Evolutionary conservation across 2,888 invertebrate genomes (phyloP).

Genomic region (Coenonympha glycerion): DNA sequence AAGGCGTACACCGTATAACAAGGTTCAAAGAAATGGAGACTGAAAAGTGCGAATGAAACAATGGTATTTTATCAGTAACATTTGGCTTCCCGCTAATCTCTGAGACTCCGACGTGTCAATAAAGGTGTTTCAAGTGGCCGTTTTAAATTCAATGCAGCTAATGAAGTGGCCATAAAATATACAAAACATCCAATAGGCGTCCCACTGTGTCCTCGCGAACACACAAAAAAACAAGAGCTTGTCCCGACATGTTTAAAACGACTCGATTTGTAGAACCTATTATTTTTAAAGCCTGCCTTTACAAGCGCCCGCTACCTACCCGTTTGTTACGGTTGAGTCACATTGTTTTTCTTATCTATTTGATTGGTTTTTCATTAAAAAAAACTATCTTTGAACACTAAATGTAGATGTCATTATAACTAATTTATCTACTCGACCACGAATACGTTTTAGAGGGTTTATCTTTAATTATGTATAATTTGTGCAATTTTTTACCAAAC

Average conservation of each 20-base stretch:
- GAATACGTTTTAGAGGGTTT: too few species aligned
- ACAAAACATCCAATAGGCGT: slow-evolving; percentile 62
- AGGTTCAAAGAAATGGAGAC: too few species aligned
- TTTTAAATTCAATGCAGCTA: slow-evolving; percentile 45
- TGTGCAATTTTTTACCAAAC: too few species aligned
- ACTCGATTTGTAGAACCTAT: slow-evolving; percentile 65
- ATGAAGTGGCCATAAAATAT: slow-evolving; percentile 67
- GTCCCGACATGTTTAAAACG: slow-evolving; percentile 69
- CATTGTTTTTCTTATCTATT: slow-evolving; percentile 63
- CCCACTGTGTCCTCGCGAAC: slow-evolving; percentile 50
- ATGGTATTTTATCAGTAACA: slow-evolving; percentile 12
- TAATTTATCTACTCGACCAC: too few species aligned
- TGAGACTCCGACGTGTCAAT: slow-evolving; percentile 66
- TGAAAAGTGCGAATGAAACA: background rate
- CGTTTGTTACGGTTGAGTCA: slow-evolving; percentile 25
- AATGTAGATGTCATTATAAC: too few species aligned
- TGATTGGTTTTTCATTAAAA: slow-evolving; percentile 45
- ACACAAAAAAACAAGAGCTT: slow-evolving; percentile 57
- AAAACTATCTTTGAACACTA: too few species aligned
- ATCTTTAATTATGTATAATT: too few species aligned
- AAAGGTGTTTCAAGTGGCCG: slow-evolving; percentile 46
- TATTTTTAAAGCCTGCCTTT: slow-evolving; percentile 48
- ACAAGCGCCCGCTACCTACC: slow-evolving; percentile 29
- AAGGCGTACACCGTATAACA: too few species aligned
- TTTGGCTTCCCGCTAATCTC: slow-evolving; percentile 33